Evolutionary conservation across 2,888 invertebrate genomes (phyloP).

Genomic region (Euphydryas editha): DNA sequence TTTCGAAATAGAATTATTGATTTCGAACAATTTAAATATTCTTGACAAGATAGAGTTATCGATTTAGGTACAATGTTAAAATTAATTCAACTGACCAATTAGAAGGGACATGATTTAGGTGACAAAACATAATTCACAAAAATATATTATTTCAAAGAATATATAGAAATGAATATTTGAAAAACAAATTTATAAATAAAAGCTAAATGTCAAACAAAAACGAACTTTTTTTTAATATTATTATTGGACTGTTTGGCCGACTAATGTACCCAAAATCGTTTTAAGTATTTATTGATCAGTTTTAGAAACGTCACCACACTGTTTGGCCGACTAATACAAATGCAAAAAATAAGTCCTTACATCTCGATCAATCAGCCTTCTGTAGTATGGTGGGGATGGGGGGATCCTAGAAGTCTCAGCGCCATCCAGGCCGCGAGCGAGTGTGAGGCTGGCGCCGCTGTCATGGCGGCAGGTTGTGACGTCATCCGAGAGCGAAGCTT

Average conservation of each 20-base stretch:
- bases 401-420: slow-evolving; percentile 84
- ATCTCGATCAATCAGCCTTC: slow-evolving; percentile 57
- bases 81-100: slow-evolving; percentile 23
- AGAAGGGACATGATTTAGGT: slow-evolving; percentile 9
- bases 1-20: slow-evolving; percentile 45
- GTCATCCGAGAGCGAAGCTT: slow-evolving; percentile 89
- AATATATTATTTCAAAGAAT: too few species aligned
- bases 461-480: slow-evolving; percentile 70
- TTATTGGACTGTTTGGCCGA: background rate
- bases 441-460: slow-evolving; percentile 83
- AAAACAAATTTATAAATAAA: too few species aligned
- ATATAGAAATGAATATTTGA: too few species aligned
- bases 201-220: too few species aligned
- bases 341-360: slow-evolving; percentile 51
- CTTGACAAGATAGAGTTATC: slow-evolving; percentile 5
- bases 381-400: slow-evolving; percentile 64
- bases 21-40: slow-evolving; percentile 23
- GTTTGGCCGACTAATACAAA: slow-evolving; percentile 22
- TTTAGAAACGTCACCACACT: slow-evolving; percentile 13
- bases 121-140: background rate
- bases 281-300: background rate
- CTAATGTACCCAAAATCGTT: background rate
- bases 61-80: slow-evolving; percentile 23
- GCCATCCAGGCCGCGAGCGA: slow-evolving; percentile 91
- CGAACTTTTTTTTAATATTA: too few species aligned